Percentiles rank a stretch among this genome's conserved stretches.
These are phyloP conservation scores for Sander vitreus DNA, from an alignment of 2,113 vertebrate species.

Conservation along the genomic window DNA sequence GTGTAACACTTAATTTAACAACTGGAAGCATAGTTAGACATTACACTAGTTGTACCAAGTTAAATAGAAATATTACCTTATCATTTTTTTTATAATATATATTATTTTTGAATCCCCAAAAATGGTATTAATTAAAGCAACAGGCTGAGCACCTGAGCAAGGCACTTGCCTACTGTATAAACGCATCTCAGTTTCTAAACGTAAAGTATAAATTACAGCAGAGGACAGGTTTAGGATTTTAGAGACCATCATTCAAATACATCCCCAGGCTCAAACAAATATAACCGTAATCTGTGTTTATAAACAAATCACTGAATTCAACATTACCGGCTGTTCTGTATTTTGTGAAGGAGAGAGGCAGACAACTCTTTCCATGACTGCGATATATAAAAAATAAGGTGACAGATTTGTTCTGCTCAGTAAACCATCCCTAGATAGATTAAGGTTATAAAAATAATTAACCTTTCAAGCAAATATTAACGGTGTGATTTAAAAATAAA, in stretches of 20 bases:
- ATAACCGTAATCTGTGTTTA: neutral
- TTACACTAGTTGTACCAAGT: neutral
- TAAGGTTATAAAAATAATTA: constrained; percentile 17
- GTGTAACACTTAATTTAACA: neutral
- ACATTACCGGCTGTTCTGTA: neutral
- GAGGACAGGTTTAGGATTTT: neutral
- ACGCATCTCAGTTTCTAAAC: neutral
- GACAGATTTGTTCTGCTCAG: constrained; percentile 27
- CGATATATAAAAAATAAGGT: neutral
- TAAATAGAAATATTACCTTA: too few relatives aligned
- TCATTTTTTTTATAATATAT: too few relatives aligned
- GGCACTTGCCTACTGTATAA: too few relatives aligned
- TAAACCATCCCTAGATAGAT: constrained; percentile 19
- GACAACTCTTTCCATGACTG: neutral
- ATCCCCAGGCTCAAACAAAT: neutral
- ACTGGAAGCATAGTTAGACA: neutral
- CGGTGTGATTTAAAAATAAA: constrained; percentile 3
- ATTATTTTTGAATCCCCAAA: too few relatives aligned
- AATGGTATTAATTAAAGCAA: neutral
- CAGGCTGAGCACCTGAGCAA: neutral
- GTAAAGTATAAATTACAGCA: neutral
- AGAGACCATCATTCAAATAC: neutral
- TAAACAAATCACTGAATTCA: neutral
- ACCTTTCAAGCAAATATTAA: constrained; percentile 27
- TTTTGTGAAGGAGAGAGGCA: neutral